Base-by-base conservation (phyloP, 2,113 vertebrate species). In the Eurystomus gularis region DNA sequence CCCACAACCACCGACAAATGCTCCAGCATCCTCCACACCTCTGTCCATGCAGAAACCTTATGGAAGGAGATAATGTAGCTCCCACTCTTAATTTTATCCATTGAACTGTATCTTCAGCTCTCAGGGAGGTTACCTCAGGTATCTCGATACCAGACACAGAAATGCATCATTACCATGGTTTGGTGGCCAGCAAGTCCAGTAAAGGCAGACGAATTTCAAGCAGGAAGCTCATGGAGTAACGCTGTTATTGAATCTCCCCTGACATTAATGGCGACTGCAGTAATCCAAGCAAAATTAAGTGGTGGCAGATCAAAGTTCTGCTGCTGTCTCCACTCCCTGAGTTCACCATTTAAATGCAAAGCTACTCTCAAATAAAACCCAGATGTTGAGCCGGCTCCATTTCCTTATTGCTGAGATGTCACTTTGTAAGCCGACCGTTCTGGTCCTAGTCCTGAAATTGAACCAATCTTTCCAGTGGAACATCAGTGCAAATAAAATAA, bases 281-380 rank as follows among this genome's bases (percentile, higher is more conserved):
- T 93, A 94, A 96, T 81, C 55, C 64, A 93, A 90, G 64, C 54
- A 91, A 88, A 91, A 93, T 40, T 13, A 78, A 73, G 54, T 33
- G 4, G 92, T 94, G 51, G 69, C 64, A 95, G 94, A 96, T 94
- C 96, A 97, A 97, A 95, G 90, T 72, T 42, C 31, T 73, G 39
- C 58, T 77, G 46, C 84, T 90, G 92, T 77, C 88, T 92, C 54
- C 42, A 17, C 77, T 95, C 70, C 44, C 69, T 93, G 97, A 98
- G 93, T 87, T 98, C 96, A 96, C 89, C 81, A 86, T 85, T 81
- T 91, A 97, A 86, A 98, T 70, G 75, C 96, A 97, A 81, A 86
- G 46, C 70, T 92, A 82, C 77, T 84, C 35, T 48, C 86, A 97
- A 97, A 98, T 97, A 79, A 55, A 95, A 97, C 92, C 97, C 98